phyloP scores from a whole-genome alignment of 2,797 vertebrate genomes.

The Natrix natrix region DNA sequence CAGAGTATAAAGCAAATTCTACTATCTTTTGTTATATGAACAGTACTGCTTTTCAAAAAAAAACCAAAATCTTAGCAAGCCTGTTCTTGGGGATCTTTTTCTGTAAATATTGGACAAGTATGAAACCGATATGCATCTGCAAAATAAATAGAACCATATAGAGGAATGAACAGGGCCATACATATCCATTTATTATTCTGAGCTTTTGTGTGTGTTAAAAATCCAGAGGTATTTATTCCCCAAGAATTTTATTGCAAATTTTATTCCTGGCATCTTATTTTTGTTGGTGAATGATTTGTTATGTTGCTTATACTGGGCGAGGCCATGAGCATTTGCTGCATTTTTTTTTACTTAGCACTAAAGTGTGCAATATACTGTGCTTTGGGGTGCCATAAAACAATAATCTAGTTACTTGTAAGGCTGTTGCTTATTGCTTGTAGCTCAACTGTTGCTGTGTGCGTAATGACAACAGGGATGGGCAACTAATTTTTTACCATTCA shows the following conservation, averaged over 20 bases:
- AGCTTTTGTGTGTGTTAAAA: neutral
- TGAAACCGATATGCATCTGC: neutral
- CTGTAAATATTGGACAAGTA: neutral
- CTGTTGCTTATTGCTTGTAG: neutral
- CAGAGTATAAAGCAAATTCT: neutral
- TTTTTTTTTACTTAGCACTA: conserved; percentile 21
- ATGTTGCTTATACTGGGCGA: neutral
- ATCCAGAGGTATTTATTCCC: neutral
- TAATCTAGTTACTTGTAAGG: conserved; percentile 28
- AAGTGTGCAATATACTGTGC: conserved; percentile 10
- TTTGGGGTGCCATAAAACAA: conserved; percentile 40
- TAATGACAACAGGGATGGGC: conserved; percentile 33
- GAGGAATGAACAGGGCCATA: neutral
- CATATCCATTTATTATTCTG: neutral
- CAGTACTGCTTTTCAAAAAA: neutral
- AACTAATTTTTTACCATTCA: conserved; percentile 32
- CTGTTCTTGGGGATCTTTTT: neutral
- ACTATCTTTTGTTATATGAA: neutral
- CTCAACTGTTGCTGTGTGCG: conserved; percentile 1
- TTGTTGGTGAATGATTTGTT: conserved; percentile 15
- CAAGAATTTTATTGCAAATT: neutral
- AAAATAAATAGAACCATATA: neutral
- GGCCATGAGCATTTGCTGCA: neutral
- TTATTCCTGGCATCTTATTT: conserved; percentile 9
- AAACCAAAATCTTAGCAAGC: neutral